Base-by-base conservation (phyloP, 1,140 invertebrate genomes). In the Pinna nobilis region DNA sequence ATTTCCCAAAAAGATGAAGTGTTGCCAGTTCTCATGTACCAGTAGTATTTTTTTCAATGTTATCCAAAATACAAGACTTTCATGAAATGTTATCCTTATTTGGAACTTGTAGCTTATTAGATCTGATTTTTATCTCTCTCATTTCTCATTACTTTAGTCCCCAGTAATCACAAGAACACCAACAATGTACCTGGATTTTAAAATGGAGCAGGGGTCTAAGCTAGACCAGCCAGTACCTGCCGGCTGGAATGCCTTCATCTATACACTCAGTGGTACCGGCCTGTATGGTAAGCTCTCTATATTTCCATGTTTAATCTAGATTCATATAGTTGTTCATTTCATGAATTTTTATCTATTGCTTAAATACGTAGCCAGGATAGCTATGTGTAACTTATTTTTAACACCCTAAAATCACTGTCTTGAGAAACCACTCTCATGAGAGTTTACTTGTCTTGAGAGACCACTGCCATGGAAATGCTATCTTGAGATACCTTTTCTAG, bases 121-220 rank as follows among this genome's bases (percentile, higher is more conserved):
- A 15, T 20, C 18, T 13, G 2, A 20, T 55, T 28, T 18, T 55
- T 55, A 18, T 3, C 20, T 33, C 39, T 18, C n/a, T 35, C 18
- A 35, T 13, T 6, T 32, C 47, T 50, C 66, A 65, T 49, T 60
- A 23, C 81, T 84, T 33, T 68, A 89, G 87, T 89, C 88, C 1
- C 84, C 86, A 7, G 86, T 90, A 0, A 83, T 86, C 50, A 90
- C 89, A 7, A 74, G 88, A 15, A 90, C 89, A 30, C 89, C 89
- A 6, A 88, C 88, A 3, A 78, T 83, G 66, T 90, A 89, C 65
- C 70, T 90, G 18, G 88, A 90, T 65, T 87, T 90, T 70, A 81
- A 74, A 18, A 67, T 90, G 68, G 76, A 84, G 15, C 82, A 83
- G 18, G 84, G 81, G 13, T 76, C 84, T 2, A 65, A 59, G 30